Percentiles rank a stretch among this genome's conserved stretches.
Conservation (phyloP, 2,113 vertebrate genomes). For the Xiphophorus hellerii region DNA sequence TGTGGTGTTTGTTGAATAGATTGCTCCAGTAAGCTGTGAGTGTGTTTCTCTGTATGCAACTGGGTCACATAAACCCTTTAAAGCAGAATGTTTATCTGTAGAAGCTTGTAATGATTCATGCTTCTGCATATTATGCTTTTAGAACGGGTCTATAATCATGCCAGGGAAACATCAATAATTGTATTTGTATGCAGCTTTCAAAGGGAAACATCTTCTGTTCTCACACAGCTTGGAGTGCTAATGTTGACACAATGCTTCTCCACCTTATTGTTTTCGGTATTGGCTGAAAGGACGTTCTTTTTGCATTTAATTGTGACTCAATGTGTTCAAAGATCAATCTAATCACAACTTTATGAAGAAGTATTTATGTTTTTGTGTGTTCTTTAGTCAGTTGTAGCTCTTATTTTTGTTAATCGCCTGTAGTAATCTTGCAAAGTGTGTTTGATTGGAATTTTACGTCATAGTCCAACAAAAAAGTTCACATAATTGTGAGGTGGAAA, state of each 20-base stretch:
- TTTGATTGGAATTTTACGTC: too few species aligned
- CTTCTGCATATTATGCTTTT: slow-evolving; percentile 37
- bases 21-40: slow-evolving; percentile 19
- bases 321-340: slow-evolving; percentile 26
- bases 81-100: slow-evolving; percentile 55
- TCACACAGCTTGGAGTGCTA: slow-evolving; percentile 20
- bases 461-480: background rate
- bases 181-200: slow-evolving; percentile 50
- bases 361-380: background rate
- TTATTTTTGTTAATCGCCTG: background rate
- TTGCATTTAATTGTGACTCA: slow-evolving; percentile 38
- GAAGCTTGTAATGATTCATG: slow-evolving; percentile 62
- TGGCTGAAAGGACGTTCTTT: slow-evolving; percentile 27
- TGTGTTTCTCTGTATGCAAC: slow-evolving; percentile 33
- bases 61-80: slow-evolving; percentile 45
- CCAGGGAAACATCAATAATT: slow-evolving; percentile 29
- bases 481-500: background rate
- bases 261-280: slow-evolving; percentile 39
- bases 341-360: background rate
- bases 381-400: background rate
- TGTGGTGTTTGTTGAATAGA: slow-evolving; percentile 33
- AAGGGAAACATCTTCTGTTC: slow-evolving; percentile 13
- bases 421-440: background rate
- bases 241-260: slow-evolving; percentile 21
- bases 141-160: slow-evolving; percentile 28